Evolutionary conservation across 92 coral and sea anemone genomes (phyloP), one percentile per base, ranked within the genome.

Genomic region (Phenganax subtilis): DNA sequence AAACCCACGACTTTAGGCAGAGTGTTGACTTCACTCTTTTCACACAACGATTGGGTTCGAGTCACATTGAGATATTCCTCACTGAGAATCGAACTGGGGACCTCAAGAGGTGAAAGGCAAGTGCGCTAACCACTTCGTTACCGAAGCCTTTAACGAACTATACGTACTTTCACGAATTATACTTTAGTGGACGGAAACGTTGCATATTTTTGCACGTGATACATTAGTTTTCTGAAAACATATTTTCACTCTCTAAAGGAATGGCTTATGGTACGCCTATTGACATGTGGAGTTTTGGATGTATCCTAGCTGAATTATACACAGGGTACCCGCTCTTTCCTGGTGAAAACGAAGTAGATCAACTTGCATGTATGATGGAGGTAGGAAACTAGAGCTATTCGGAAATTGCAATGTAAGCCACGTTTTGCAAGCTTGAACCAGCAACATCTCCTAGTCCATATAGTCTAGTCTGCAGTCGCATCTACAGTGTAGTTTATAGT

Each of bases 301-400:
- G 98, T 69, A 93, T 93, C 54, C 88, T 93, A 3, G 98, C 92
- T 9, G 98, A 93, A 76, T 91, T 93, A 7, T 93, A 93, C 90
- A 93, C 97, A 60, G 98, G 98, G 10, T 93, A 93, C 82, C 98
- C 98, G 11, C 88, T 93, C 55, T 93, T 93, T 82, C 98, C 98
- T 12, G 98, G 98, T 54, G 98, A 93, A 75, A 93, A 93, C 75
- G 98, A 93, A 88, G 98, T 93, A 10, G 98, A 93, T 31, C 98
- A 93, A 87, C 86, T 93, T 14, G 97, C 98, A 0, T 91, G 98
- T 75, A 93, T 93, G n/a, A 93, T 93, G 98, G 98, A 93, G 97
- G 98, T 93, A 80, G 14, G 51, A 55, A 30, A 15, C 44, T 9
- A 10, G 12, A 37, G 30, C 30, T 11, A 59, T 0, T 14, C 1